These are phyloP conservation scores for Anguilla pacifica DNA, from an alignment of 2,797 vertebrate species.

Conservation along the genomic window DNA sequence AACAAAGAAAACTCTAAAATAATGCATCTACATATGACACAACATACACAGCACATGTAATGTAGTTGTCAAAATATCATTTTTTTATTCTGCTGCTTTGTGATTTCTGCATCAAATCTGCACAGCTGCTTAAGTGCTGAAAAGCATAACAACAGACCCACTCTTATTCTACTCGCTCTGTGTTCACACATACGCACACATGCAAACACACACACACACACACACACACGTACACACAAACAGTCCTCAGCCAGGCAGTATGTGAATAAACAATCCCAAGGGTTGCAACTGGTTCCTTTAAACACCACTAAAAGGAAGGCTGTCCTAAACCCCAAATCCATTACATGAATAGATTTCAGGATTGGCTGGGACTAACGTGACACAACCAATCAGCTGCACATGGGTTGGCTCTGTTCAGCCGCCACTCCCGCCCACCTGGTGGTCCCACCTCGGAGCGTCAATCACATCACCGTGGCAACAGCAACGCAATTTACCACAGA, in stretches of 20 bases:
- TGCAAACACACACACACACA: not conserved
- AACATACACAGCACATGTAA: not conserved
- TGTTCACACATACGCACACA: not conserved
- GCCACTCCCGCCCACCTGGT: constrained; percentile 2
- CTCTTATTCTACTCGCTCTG: too few species aligned
- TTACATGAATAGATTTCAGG: not conserved
- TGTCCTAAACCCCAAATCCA: not conserved
- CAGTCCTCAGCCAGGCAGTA: not conserved
- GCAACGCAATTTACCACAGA: not conserved
- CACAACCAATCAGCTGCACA: not conserved
- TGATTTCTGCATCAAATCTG: not conserved
- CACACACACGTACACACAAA: not conserved
- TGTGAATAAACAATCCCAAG: not conserved
- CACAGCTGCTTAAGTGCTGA: not conserved
- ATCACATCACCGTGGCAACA: constrained; percentile 13
- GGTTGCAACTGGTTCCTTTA: not conserved
- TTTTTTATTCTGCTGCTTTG: not conserved
- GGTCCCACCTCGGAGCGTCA: constrained; percentile 14
- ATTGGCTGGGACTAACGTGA: not conserved
- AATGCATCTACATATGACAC: not conserved
- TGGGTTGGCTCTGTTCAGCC: not conserved
- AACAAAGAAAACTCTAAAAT: not conserved
- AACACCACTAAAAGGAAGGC: not conserved
- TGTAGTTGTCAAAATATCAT: not conserved
- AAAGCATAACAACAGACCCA: not conserved